Conservation (phyloP, 2,888 invertebrate genomes). For the Leptarthrus brevirostris region DNA sequence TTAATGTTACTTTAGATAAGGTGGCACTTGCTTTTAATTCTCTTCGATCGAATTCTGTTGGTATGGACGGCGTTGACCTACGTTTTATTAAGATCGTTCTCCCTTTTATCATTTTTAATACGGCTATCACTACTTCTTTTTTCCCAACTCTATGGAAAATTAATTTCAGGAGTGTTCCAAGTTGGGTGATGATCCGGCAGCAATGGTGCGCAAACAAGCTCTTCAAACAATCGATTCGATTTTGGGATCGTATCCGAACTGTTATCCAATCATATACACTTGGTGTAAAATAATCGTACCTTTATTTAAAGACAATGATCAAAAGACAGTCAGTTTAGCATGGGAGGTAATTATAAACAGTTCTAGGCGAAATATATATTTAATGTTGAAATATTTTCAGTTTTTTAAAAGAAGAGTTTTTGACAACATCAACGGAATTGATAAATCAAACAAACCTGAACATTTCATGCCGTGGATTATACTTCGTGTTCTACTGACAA, state of each 20-base stretch:
- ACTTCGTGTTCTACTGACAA: constrained; percentile 60
- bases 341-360: constrained; percentile 45
- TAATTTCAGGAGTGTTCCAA: constrained; percentile 59
- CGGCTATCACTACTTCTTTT: too few relatives aligned
- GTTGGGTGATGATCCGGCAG: constrained; percentile 60
- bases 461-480: constrained; percentile 66
- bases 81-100: too few relatives aligned
- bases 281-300: constrained; percentile 64
- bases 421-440: constrained; percentile 62
- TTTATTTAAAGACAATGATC: constrained; percentile 62
- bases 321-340: constrained; percentile 61
- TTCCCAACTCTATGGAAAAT: too few relatives aligned
- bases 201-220: constrained; percentile 62
- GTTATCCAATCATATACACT: constrained; percentile 63
- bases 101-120: too few relatives aligned
- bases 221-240: constrained; percentile 61
- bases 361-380: not conserved
- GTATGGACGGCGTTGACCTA: too few relatives aligned
- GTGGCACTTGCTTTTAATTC: too few relatives aligned
- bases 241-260: constrained; percentile 61
- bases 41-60: too few relatives aligned
- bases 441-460: constrained; percentile 62
- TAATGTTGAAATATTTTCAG: constrained; percentile 56
- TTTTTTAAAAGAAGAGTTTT: constrained; percentile 63
- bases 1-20: too few relatives aligned